Evolutionary conservation across 2,888 invertebrate species (phyloP).

Genomic region (Brassicogethes aeneus): DNA sequence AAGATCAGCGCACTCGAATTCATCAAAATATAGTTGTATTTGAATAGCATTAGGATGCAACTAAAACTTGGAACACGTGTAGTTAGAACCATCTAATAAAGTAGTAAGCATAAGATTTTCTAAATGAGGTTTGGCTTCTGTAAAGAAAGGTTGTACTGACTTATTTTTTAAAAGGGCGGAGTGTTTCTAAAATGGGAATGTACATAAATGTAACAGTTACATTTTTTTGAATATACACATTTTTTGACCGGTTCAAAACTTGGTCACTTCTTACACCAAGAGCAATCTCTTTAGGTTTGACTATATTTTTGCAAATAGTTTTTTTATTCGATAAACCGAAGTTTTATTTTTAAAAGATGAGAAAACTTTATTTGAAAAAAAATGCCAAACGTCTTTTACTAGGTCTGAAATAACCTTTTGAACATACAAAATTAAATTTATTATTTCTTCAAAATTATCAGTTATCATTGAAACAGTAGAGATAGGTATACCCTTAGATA

Average conservation of each 20-base stretch:
- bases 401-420: background rate
- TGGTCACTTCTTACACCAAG: conserved; percentile 5
- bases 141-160: background rate
- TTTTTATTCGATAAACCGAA: too few relatives aligned
- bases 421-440: background rate
- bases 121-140: background rate
- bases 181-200: conserved; percentile 10
- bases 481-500: background rate
- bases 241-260: conserved; percentile 4
- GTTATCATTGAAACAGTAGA: background rate
- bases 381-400: background rate
- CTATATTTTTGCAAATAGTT: background rate
- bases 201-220: conserved; percentile 11
- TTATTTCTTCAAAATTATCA: background rate
- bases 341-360: too few relatives aligned
- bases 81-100: background rate
- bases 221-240: conserved; percentile 10
- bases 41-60: background rate
- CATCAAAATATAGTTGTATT: conserved; percentile 13
- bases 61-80: background rate
- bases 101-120: background rate
- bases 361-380: too few relatives aligned
- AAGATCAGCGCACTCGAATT: conserved; percentile 18
- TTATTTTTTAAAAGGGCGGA: background rate
- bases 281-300: conserved; percentile 2